Evolutionary conservation across 2,113 vertebrate genomes (phyloP).

Genomic region (Platanista minor): DNA sequence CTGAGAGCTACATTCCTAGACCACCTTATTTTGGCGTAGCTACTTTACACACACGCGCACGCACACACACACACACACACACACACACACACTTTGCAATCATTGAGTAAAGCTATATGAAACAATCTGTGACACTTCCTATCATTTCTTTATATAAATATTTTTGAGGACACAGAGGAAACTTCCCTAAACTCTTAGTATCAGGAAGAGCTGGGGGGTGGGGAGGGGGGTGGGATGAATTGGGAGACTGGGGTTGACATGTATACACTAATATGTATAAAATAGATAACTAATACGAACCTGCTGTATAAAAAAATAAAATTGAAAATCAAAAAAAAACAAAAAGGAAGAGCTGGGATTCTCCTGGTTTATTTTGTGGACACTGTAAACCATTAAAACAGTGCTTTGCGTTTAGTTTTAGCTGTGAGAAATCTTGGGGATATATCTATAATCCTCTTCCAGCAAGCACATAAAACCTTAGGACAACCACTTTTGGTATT

Average conservation of each 20-base stretch:
- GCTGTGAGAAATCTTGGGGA: neutral
- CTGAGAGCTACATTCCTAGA: neutral
- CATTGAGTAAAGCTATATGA: neutral
- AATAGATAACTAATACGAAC: no score
- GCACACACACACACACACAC: neutral
- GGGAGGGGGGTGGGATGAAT: no score
- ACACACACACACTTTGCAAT: neutral
- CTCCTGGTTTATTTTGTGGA: neutral
- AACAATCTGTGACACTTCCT: neutral
- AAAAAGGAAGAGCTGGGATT: neutral
- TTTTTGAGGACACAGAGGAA: neutral
- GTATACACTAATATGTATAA: no score
- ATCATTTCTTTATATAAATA: neutral
- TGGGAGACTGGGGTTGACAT: no score
- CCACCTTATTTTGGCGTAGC: neutral
- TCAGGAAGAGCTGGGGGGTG: neutral
- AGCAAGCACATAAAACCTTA: neutral
- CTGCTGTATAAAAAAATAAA: no score
- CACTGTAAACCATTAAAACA: neutral
- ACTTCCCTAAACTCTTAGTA: neutral
- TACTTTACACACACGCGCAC: neutral
- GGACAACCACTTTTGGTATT: neutral
- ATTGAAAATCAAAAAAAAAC: no score
- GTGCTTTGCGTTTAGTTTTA: neutral
- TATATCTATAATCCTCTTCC: neutral